Evolutionary conservation across 2,113 vertebrate genomes (phyloP), one percentile per base, ranked within the genome.

Genomic region (Morone chrysops): DNA sequence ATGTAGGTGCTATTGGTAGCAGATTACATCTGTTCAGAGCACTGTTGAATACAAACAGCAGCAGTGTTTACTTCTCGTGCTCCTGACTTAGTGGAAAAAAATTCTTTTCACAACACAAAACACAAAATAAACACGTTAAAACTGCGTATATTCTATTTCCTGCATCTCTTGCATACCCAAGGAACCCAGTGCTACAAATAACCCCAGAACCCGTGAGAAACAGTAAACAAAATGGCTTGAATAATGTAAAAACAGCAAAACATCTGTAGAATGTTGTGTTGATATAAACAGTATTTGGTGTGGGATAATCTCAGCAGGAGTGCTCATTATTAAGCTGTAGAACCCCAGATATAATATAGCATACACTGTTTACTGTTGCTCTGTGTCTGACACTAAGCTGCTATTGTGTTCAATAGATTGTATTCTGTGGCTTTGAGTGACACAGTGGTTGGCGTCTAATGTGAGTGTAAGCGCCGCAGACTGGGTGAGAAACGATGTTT

Each of bases 401-500:
- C 86, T 79, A 75, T 92, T 92, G 92, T 90, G 86, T 78, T 86
- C 75, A 66, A 70, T 87, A 82, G 78, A 89, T 79, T 87, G 85
- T 84, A 50, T 89, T 87, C 75, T 83, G 80, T 63, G 71, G 86
- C 87, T 89, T 68, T 90, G 89, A 90, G 82, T 90, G 90, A 92
- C 88, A 84, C 87, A 80, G 89, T 47, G 76, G 87, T 86, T 84
- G 87, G 82, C 66, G 22, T 86, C 87, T 90, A 85, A 89, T 85
- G 86, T 83, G 87, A 88, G 84, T 59, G 82, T 72, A 73, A 88
- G 81, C 54, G 40, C 71, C 2, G 40, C 86, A 89, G 88, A 86
- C 82, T 73, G 85, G 83, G 81, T 90, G 83, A 91, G 83, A 84
- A 88, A 86, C 63, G 13, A 86, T 89, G 92, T 91, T 90, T 88